A percentile compares a stretch with the other conserved stretches of the same genome.
Conservation (phyloP, 2,888 invertebrate genomes). For the Abrostola tripartita region DNA sequence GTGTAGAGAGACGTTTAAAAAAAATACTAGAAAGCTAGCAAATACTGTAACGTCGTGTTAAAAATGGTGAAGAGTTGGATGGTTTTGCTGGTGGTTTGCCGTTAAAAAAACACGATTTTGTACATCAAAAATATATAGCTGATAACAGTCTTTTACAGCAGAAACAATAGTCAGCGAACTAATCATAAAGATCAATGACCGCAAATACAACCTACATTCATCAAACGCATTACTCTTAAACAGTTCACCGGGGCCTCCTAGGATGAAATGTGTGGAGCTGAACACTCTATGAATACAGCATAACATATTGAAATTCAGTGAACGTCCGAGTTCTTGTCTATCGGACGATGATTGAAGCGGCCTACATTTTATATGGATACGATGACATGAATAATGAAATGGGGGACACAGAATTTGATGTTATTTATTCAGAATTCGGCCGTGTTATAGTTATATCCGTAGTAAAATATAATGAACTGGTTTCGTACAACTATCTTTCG, state of each 20-base stretch:
- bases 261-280: constrained; percentile 9
- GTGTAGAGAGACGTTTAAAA: too few relatives aligned
- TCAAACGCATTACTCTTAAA: background rate
- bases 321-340: constrained; percentile 20
- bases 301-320: constrained; percentile 33
- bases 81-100: too few relatives aligned
- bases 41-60: too few relatives aligned
- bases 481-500: too few relatives aligned
- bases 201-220: background rate
- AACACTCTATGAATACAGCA: constrained; percentile 24
- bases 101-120: too few relatives aligned
- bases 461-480: too few relatives aligned
- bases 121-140: too few relatives aligned
- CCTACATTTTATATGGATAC: constrained; percentile 20
- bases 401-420: background rate
- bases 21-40: too few relatives aligned
- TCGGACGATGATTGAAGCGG: constrained; percentile 4
- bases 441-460: too few relatives aligned
- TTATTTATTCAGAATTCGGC: background rate
- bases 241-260: background rate
- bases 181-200: background rate
- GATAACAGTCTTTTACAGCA: too few relatives aligned
- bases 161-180: too few relatives aligned
- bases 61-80: too few relatives aligned
- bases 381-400: constrained; percentile 16